Evolutionary conservation across 2,888 invertebrate species (phyloP), one percentile per base, ranked within the genome.

Genomic region (Xanthia togata): DNA sequence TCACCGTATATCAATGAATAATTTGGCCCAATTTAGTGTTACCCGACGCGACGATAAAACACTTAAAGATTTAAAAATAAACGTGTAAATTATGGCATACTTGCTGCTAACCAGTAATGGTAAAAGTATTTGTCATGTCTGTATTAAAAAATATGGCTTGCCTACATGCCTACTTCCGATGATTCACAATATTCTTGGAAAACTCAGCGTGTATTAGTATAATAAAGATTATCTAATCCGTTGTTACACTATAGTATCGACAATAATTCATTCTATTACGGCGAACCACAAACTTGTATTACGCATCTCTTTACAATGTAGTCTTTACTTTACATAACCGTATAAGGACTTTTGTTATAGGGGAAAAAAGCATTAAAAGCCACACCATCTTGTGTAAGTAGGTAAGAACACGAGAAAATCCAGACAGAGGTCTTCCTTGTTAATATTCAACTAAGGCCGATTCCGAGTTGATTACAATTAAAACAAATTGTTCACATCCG

Each of bases 401-500:
- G 14, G 31, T 41, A 69, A 35, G 59, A 72, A 53, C 35, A 64
- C 17, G 57, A 82, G 83, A 84, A 86, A 87, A 81, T 72, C 63
- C 73, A 84, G 71, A 73, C 76, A 78, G 65, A 71, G 47, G 73
- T 81, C 78, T 83, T 87, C 84, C 84, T 87, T 82, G 80, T 73
- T 77, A 77, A 81, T 71, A 86, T 83, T 82, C 77, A 87, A 84
- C 80, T 86, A 89, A 90, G 88, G 88, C 87, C 89, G 60, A 83
- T 90, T 90, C 88, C 68, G 88, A 91, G 92, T 91, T 90, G 88
- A 88, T 90, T 91, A 93, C 92, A 95, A 95, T 95, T 95, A 95
- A 93, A 93, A 90, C 93, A 93, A 96, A 96, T 96, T 96, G 95
- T 90, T 91, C 87, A 93, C 96, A 95, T 96, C 96, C 96, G 95